Base-by-base conservation (phyloP, 2,797 vertebrate genomes). In the Siniperca undulata region DNA sequence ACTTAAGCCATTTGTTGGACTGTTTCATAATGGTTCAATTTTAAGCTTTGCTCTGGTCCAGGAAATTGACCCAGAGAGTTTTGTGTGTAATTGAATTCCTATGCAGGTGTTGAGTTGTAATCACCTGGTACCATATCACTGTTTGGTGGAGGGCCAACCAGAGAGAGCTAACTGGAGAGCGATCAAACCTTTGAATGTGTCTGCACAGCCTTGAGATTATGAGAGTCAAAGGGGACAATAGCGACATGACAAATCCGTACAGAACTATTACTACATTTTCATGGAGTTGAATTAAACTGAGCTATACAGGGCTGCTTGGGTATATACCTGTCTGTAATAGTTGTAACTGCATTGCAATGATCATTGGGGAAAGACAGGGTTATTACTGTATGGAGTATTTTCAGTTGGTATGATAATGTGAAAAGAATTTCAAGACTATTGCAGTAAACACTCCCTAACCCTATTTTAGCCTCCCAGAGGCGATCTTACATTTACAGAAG, bases 1-100 rank as follows among this genome's bases (percentile, higher is more conserved):
- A 91, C 91, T 93, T 88, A 93, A 93, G 93, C 92, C 92, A 94
- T 94, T 91, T 34, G 19, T 89, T 88, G 90, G 90, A 93, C 91
- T 88, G 76, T 93, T 94, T 85, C 79, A 61, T 44, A 83, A 89
- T 40, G 80, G 85, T 92, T 84, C 86, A 78, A 73, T 76, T 73
- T 77, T 81, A 83, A 90, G 89, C 87, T 87, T 90, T 84, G 83
- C 88, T 91, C 87, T 87, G 84, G 87, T 88, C 80, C 81, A 59
- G 74, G 85, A 79, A 82, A 61, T 70, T 66, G 80, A 82, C 77
- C 83, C 80, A 66, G 84, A 75, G 84, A 86, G 88, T 85, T 90
- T 82, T 88, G 90, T 84, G 86, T 92, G 79, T 88, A 77, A 80
- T 77, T 81, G 83, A 92, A 88, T 91, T 91, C 88, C 90, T 91